Evolutionary conservation across 2,797 vertebrate species (phyloP), one percentile per base, ranked within the genome.

Genomic region (Sciaenops ocellatus): DNA sequence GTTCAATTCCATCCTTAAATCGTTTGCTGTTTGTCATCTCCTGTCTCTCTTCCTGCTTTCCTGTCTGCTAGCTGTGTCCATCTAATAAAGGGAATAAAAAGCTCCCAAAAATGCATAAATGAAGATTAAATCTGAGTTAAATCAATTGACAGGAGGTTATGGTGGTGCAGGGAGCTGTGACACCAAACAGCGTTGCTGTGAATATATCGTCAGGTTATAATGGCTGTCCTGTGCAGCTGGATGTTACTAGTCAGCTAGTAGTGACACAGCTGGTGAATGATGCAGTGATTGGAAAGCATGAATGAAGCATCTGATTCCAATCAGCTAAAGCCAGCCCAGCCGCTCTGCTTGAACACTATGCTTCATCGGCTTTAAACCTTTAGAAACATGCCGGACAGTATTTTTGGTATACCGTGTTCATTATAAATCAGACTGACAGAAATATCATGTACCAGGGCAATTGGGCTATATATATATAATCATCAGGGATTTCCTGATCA

Each of bases 231-330:
- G 50, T 38, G 41, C 60, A 56, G 55, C 63, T 38, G 48, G 55
- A 48, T 56, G 41, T 24, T 42, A 42, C 64, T 15, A 10, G 48
- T 68, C 70, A 68, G 70, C 38, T 54, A 17, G 69, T 54, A 57
- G 76, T 54, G 38, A 38, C 74, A 44, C 42, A 28, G 64, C 71
- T 63, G 65, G 28, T 63, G 57, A 69, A 79, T 62, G 77, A 57
- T 28, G 44, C 11, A 24, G 54, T 75, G 63, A 59, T 50, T 59
- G 54, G 56, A 24, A 57, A 70, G 44, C 42, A 70, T 70, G 68
- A 70, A 70, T 34, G 30, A 66, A 61, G 59, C 59, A 59, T 44
- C 71, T 70, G 72, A 75, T 65, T 56, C 26, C 59, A 75, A 64
- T 75, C 78, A 69, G 59, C 52, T 12, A 73, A 30, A 22, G 47